phyloP scores from a whole-genome alignment of 2,113 vertebrate species.

The Pseudopodoces humilis region DNA sequence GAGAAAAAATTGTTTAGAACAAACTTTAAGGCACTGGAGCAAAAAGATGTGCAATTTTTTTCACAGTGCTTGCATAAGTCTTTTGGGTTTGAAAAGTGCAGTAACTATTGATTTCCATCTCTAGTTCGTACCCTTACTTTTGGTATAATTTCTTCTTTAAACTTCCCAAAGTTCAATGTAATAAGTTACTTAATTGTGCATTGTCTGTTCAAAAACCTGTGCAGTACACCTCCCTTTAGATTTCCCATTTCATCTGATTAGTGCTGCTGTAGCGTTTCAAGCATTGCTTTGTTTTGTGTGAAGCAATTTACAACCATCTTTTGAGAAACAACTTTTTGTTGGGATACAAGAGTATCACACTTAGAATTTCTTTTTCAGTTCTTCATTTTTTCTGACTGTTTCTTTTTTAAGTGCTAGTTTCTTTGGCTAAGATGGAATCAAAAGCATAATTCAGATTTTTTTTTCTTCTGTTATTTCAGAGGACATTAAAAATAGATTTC shows the following conservation, averaged over 20 bases:
- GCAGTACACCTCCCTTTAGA: background rate
- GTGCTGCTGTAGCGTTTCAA: background rate
- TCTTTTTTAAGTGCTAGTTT: conserved; percentile 2
- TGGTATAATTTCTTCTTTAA: background rate
- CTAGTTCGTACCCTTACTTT: background rate
- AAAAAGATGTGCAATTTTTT: background rate
- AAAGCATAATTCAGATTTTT: conserved; percentile 16
- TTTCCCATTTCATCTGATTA: background rate
- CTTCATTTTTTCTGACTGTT: conserved; percentile 21
- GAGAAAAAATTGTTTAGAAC: background rate
- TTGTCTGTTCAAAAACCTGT: background rate
- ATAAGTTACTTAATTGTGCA: background rate
- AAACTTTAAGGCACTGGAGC: background rate
- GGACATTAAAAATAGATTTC: conserved; percentile 27
- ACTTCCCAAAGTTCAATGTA: background rate
- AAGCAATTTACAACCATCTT: background rate
- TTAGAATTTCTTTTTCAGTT: conserved; percentile 11
- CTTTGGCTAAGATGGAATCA: conserved; percentile 8
- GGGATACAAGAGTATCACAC: background rate
- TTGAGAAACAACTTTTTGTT: conserved; percentile 14
- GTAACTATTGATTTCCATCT: background rate
- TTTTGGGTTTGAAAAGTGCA: background rate
- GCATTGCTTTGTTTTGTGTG: background rate
- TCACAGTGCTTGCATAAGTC: background rate
- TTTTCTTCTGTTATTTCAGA: conserved; percentile 5